These are phyloP conservation scores for Digitonthophagus gazella DNA, from an alignment of 2,888 invertebrate species.

Conservation along the genomic window DNA sequence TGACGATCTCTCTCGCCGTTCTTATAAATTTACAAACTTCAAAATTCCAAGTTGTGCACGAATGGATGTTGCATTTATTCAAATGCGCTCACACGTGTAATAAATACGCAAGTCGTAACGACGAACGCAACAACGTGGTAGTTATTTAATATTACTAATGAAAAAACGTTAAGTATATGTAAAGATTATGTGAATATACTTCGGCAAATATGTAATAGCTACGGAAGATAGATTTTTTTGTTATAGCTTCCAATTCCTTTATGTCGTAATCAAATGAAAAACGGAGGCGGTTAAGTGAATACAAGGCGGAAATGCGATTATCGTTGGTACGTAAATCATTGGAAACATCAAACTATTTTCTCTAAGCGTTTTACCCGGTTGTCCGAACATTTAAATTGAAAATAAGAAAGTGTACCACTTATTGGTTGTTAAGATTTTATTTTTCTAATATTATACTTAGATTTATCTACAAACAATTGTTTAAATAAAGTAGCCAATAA, in stretches of 20 bases:
- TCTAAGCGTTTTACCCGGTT: conserved; percentile 45
- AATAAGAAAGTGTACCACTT: conserved; percentile 8
- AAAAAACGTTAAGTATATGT: neutral
- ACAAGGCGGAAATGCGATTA: neutral
- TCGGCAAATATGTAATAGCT: neutral
- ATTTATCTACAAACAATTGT: neutral
- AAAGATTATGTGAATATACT: neutral
- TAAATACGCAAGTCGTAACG: conserved; percentile 19
- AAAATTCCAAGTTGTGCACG: conserved; percentile 52
- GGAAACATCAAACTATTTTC: conserved; percentile 24
- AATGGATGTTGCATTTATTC: neutral
- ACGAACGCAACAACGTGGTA: conserved; percentile 9
- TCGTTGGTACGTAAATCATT: neutral
- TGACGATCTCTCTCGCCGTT: conserved; percentile 30
- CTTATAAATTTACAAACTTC: conserved; percentile 51
- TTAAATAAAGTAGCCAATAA: neutral
- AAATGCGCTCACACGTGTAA: conserved; percentile 1
- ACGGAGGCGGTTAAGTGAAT: neutral
- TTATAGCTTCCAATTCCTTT: neutral
- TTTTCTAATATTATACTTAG: neutral
- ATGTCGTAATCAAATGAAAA: neutral
- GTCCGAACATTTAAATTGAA: conserved; percentile 41
- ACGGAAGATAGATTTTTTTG: neutral
- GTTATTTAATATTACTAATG: neutral
- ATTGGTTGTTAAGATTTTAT: neutral